Evolutionary conservation across 2,113 vertebrate genomes (phyloP).

Genomic region (Cromileptes altivelis): DNA sequence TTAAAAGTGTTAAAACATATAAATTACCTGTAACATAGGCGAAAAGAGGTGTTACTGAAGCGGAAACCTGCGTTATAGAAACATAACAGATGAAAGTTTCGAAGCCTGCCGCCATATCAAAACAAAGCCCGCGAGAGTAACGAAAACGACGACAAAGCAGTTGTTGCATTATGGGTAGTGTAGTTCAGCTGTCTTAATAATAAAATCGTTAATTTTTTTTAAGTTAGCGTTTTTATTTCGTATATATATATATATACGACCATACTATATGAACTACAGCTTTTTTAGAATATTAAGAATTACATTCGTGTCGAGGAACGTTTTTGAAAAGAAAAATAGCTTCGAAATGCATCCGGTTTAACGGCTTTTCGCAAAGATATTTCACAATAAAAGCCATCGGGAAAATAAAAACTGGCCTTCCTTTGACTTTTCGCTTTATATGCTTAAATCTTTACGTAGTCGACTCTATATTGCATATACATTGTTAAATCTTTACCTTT

Average conservation of each 20-base stretch:
- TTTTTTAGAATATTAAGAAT: neutral
- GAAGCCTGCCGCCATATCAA: conserved; percentile 84
- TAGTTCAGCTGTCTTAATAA: neutral
- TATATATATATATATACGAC: fast-evolving
- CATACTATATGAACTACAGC: fast-evolving
- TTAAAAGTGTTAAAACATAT: neutral
- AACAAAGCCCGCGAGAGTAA: conserved; percentile 84
- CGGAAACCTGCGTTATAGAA: neutral
- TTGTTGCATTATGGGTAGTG: conserved; percentile 66
- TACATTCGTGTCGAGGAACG: fast-evolving
- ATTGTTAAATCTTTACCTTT: fast-evolving
- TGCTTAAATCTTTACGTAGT: fast-evolving
- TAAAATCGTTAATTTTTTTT: neutral
- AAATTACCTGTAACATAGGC: conserved; percentile 48
- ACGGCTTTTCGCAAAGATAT: neutral
- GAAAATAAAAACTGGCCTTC: fast-evolving
- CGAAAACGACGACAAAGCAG: fast-evolving
- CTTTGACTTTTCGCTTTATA: fast-evolving
- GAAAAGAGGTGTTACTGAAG: neutral
- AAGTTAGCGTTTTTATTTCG: neutral
- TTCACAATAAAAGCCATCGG: conserved; percentile 47
- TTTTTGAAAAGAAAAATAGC: neutral
- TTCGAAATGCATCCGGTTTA: conserved; percentile 24
- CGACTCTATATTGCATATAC: fast-evolving
- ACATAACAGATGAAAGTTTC: conserved; percentile 59